Evolutionary conservation across 2,113 vertebrate species (phyloP).

Genomic region (Motacilla alba): DNA sequence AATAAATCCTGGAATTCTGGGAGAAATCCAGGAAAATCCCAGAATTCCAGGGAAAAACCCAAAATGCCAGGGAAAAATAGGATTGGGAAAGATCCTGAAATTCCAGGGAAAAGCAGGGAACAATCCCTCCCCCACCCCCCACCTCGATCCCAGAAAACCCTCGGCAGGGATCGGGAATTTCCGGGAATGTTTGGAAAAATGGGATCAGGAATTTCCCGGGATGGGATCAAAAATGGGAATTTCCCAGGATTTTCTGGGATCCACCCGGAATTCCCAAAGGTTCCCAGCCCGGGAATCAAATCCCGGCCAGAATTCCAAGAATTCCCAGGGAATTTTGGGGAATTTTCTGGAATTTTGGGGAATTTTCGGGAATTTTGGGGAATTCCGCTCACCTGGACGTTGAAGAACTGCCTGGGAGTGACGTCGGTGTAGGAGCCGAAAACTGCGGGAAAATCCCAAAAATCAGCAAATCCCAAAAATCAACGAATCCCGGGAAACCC

Average conservation of each 20-base stretch:
- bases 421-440: background rate
- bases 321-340: background rate
- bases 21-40: background rate
- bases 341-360: too few species aligned
- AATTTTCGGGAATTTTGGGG: too few species aligned
- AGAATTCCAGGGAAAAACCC: too few species aligned
- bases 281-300: background rate
- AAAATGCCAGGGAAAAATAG: too few species aligned
- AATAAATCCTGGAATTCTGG: background rate
- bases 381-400: background rate
- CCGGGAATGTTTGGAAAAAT: background rate
- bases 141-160: too few species aligned
- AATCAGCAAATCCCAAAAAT: background rate
- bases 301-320: background rate
- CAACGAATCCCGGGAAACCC: background rate
- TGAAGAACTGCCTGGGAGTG: background rate
- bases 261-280: background rate
- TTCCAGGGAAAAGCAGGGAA: background rate
- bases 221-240: background rate
- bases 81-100: too few species aligned
- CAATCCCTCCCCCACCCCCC: background rate
- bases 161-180: accelerated
- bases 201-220: accelerated
- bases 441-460: background rate
- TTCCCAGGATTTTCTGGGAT: background rate